Evolutionary conservation across 2,113 vertebrate species (phyloP), one percentile per base, ranked within the genome.

Genomic region (Jacana jacana): DNA sequence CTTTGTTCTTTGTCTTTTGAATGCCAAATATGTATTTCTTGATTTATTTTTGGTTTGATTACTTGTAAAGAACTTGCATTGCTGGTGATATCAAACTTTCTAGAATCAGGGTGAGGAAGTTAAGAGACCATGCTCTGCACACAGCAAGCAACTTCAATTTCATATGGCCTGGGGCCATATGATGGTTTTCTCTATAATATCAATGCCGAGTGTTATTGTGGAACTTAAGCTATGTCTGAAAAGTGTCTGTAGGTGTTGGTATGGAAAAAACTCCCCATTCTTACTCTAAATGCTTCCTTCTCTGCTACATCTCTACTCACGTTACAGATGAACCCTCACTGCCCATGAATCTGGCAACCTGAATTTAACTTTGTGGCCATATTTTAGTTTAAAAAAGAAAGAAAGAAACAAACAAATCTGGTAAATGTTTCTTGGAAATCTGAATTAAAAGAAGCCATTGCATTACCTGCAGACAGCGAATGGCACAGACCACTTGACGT

Each of bases 301-400:
- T 73, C 28, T 1, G 2, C 7, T 60, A 25, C 7, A 44, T 28
- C 33, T 75, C 52, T n/a, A 18, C 24, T 55, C 12, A 16, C 1
- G 1, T 27, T 51, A 42, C 3, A 69, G n/a, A 71, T 25, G 31
- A 80, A 55, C 9, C 9, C 0, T 3, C 0, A 0, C 24, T 73
- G 14, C 46, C 28, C 0, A 0, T 25, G 28, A 81, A 68, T 31
- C 11, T 23, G 57, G 39, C 39, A 78, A 81, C 22, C 4, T 48
- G 35, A 65, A 78, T 86, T 86, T 68, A 82, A 78, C 20, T 42
- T 55, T 0, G 1, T 14, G 35, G 13, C 1, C 11, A 3, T 17
- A 64, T 60, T 86, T 88, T 17, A 83, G n/a, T 60, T 24, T 39
- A 5, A 27, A 27, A 61, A 28, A 10, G 16, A 27, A 42, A 61